Percentiles rank a stretch among this genome's conserved stretches.
phyloP scores from a whole-genome alignment of 2,797 vertebrate genomes.

The Oophaga sylvatica region DNA sequence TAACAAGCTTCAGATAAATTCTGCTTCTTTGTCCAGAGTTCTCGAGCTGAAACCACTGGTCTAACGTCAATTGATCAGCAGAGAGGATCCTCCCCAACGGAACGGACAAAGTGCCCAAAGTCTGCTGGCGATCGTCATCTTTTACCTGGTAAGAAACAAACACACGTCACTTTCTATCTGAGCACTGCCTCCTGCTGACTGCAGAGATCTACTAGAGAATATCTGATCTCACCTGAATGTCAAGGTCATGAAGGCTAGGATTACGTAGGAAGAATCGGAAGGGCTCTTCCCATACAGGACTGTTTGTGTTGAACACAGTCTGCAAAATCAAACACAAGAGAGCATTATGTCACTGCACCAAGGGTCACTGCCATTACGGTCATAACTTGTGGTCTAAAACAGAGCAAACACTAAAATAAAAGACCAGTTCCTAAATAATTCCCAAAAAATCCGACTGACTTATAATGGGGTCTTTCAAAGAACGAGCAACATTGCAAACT shows the following conservation, averaged over 20 bases:
- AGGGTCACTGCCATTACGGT: not conserved
- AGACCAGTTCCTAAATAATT: not conserved
- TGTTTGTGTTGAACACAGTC: constrained; percentile 80
- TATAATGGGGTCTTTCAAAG: not conserved
- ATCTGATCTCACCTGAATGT: constrained; percentile 77
- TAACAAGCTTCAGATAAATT: constrained; percentile 84
- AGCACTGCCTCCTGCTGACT: not conserved
- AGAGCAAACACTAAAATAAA: not conserved
- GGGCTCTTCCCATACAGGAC: constrained; percentile 88
- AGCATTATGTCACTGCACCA: not conserved
- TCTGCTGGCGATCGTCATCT: constrained; percentile 83
- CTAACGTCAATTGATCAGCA: constrained; percentile 80
- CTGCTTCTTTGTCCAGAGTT: constrained; percentile 82
- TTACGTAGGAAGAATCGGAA: constrained; percentile 94
- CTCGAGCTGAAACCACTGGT: constrained; percentile 91
- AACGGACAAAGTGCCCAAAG: constrained; percentile 82
- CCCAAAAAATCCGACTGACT: not conserved
- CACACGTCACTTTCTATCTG: not conserved
- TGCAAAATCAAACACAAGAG: constrained; percentile 63
- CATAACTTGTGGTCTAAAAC: not conserved
- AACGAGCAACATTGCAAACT: not conserved
- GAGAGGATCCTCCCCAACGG: constrained; percentile 79
- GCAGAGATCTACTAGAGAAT: not conserved
- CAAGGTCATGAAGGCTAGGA: constrained; percentile 83
- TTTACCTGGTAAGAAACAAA: constrained; percentile 78